These are phyloP conservation scores for Trypoxylon attenuatum DNA, from an alignment of 2,888 invertebrate species.

Conservation along the genomic window DNA sequence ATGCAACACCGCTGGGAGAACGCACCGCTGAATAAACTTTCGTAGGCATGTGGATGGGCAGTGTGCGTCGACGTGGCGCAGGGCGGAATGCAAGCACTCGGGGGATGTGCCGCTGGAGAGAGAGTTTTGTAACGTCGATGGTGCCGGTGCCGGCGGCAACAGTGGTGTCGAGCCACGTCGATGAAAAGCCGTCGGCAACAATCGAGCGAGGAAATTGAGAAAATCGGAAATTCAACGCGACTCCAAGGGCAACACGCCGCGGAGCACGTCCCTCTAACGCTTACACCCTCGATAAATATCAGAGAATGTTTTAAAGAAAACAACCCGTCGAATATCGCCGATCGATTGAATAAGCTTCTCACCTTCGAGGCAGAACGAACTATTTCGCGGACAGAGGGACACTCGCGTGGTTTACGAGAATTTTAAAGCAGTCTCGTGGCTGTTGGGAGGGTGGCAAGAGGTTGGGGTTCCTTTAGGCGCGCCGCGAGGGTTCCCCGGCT, in stretches of 20 bases:
- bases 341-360: neutral
- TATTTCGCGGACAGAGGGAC: neutral
- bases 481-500: neutral
- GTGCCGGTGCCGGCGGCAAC: too few relatives aligned
- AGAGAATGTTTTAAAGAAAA: constrained; percentile 21
- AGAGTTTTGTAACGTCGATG: constrained; percentile 39
- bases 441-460: constrained; percentile 22
- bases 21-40: constrained; percentile 53
- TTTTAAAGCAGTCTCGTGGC: constrained; percentile 24
- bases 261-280: too few relatives aligned
- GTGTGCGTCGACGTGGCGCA: too few relatives aligned
- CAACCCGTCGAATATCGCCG: constrained; percentile 8
- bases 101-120: constrained; percentile 11
- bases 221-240: constrained; percentile 25
- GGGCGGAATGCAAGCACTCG: constrained; percentile 37
- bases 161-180: too few relatives aligned
- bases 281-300: too few relatives aligned
- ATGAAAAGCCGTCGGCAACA: constrained; percentile 17
- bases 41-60: constrained; percentile 26
- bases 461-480: constrained; percentile 10
- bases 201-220: constrained; percentile 27
- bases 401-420: constrained; percentile 21
- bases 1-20: constrained; percentile 51
- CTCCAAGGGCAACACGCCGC: neutral
- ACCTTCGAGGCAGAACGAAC: constrained; percentile 15